A percentile compares a stretch with the other conserved stretches of the same genome.
Conservation (phyloP, 2,888 invertebrate genomes). For the Cephus spinipes region DNA sequence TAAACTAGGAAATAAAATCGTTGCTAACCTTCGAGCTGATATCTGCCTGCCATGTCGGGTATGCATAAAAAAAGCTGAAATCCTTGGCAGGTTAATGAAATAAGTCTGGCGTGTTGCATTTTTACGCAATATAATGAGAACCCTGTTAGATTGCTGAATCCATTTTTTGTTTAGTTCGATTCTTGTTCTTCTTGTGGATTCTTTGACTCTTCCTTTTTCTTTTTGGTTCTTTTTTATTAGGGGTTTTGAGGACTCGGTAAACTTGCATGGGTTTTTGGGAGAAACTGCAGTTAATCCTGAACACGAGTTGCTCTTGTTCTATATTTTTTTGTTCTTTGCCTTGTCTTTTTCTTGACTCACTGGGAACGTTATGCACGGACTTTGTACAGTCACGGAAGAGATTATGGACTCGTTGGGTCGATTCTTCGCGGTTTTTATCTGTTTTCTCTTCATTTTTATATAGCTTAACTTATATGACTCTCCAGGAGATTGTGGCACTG, state of each 20-base stretch:
- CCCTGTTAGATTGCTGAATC: neutral
- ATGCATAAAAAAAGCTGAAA: neutral
- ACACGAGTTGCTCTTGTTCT: neutral
- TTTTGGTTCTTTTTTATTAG: too few relatives aligned
- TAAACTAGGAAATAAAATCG: neutral
- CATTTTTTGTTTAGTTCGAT: too few relatives aligned
- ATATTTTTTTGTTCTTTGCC: neutral
- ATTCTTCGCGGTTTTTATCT: neutral
- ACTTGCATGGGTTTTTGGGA: neutral
- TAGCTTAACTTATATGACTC: neutral
- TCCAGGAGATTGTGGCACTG: neutral
- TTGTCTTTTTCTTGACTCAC: neutral
- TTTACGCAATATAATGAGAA: neutral
- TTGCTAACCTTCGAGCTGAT: neutral
- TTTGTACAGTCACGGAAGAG: neutral
- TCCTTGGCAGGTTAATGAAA: neutral
- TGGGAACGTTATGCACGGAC: neutral
- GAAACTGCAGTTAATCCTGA: neutral
- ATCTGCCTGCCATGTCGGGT: neutral
- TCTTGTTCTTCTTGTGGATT: neutral
- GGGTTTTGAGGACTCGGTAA: neutral
- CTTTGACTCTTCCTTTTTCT: neutral
- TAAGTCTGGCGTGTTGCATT: neutral
- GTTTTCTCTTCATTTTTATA: neutral
- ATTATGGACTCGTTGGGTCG: neutral